A percentile compares a stretch with the other conserved stretches of the same genome.
phyloP scores from a whole-genome alignment of 2,113 vertebrate species.

The Chaetura pelagica region DNA sequence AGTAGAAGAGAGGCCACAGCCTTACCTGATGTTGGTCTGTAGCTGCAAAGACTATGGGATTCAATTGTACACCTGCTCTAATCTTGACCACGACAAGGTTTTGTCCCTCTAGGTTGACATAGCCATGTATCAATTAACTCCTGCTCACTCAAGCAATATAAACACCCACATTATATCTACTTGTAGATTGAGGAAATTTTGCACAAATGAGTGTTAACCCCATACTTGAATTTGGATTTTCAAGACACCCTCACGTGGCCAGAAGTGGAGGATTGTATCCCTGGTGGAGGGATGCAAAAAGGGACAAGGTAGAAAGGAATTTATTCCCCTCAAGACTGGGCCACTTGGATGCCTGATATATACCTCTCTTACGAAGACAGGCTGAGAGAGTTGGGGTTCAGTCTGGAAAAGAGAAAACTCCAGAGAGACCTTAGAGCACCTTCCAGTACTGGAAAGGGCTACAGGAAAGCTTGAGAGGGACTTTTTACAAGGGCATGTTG shows the following conservation, averaged over 20 bases:
- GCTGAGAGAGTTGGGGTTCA: too few relatives aligned
- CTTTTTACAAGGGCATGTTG: too few relatives aligned
- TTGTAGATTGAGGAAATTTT: not conserved
- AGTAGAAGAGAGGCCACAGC: not conserved
- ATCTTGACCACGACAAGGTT: not conserved
- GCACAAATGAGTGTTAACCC: not conserved
- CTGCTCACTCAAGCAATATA: not conserved
- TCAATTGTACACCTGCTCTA: not conserved
- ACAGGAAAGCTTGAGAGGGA: too few relatives aligned
- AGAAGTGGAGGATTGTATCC: not conserved
- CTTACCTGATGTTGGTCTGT: not conserved
- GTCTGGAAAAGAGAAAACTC: too few relatives aligned
- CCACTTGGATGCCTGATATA: fast-evolving
- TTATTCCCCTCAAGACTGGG: not conserved
- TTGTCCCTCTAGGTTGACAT: not conserved
- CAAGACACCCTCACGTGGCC: not conserved
- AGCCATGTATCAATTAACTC: not conserved
- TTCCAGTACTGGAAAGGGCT: too few relatives aligned
- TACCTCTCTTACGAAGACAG: too few relatives aligned
- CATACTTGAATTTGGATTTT: not conserved
- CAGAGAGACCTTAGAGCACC: too few relatives aligned
- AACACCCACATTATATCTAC: not conserved
- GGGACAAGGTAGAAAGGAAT: not conserved
- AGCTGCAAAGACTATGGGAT: not conserved
- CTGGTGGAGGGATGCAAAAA: not conserved